Evolutionary conservation across 2,888 invertebrate species (phyloP).

Genomic region (Ectemnius continuus): DNA sequence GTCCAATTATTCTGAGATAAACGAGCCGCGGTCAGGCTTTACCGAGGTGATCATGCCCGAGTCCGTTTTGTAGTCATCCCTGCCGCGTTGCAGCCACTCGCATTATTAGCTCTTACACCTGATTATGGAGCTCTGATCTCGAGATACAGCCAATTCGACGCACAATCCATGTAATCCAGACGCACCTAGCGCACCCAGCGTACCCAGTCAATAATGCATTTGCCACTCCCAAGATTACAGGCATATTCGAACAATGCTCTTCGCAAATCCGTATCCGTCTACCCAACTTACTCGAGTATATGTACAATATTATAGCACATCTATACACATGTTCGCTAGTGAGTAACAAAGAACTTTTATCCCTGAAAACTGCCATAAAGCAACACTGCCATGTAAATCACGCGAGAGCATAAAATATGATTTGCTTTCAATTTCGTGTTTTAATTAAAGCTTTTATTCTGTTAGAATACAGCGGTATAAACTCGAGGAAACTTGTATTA

Average conservation of each 20-base stretch:
- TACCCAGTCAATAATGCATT: constrained; percentile 36
- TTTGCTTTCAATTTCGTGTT: no score
- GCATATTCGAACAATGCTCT: constrained; percentile 19
- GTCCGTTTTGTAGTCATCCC: not conserved
- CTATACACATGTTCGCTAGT: no score
- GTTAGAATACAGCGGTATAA: no score
- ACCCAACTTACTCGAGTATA: no score
- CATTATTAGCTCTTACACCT: not conserved
- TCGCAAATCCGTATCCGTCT: not conserved
- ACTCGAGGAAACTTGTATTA: no score
- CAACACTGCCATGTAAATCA: no score
- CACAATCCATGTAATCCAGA: constrained; percentile 9
- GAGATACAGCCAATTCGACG: not conserved
- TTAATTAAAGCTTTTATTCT: no score
- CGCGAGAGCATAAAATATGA: no score
- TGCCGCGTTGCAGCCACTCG: not conserved
- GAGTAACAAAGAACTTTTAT: no score
- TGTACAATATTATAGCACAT: no score
- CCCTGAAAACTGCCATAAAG: no score
- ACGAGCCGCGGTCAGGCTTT: not conserved
- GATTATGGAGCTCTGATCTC: constrained; percentile 16
- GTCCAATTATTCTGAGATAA: no score
- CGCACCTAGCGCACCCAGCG: constrained; percentile 13
- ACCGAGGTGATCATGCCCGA: not conserved
- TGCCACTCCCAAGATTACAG: constrained; percentile 33